phyloP scores from a whole-genome alignment of 2,888 invertebrate genomes.

The Magallana nippona region DNA sequence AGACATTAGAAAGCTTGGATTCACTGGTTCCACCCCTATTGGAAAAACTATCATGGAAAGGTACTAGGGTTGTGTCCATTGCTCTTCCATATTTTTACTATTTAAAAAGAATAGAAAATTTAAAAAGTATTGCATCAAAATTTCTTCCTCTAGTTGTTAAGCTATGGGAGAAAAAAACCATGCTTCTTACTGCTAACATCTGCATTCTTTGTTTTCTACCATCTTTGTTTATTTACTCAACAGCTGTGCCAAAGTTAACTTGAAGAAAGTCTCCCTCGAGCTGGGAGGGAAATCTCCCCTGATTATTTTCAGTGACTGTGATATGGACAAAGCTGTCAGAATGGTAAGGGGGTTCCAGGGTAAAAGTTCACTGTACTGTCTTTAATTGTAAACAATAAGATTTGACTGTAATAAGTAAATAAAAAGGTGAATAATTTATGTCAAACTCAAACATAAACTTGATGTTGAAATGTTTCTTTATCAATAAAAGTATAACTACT shows the following conservation, averaged over 20 bases:
- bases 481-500: too few relatives aligned
- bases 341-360: conserved; percentile 83
- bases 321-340: conserved; percentile 94
- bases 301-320: conserved; percentile 95
- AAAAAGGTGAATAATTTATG: too few relatives aligned
- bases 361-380: not conserved
- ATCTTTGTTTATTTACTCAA: conserved; percentile 38
- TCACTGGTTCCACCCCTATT: conserved; percentile 96
- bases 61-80: conserved; percentile 60
- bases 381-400: too few relatives aligned
- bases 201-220: too few relatives aligned
- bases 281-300: conserved; percentile 97
- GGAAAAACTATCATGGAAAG: conserved; percentile 95
- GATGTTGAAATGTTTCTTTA: too few relatives aligned
- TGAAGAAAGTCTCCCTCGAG: conserved; percentile 97
- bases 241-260: conserved; percentile 83
- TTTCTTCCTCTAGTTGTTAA: too few relatives aligned
- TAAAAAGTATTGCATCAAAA: too few relatives aligned
- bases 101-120: too few relatives aligned
- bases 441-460: too few relatives aligned
- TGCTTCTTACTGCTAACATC: not conserved
- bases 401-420: too few relatives aligned
- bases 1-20: conserved; percentile 93
- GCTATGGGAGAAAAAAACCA: too few relatives aligned
- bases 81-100: too few relatives aligned